Conservation (phyloP, 2,888 invertebrate genomes). For the Malthinus seriepunctatus region DNA sequence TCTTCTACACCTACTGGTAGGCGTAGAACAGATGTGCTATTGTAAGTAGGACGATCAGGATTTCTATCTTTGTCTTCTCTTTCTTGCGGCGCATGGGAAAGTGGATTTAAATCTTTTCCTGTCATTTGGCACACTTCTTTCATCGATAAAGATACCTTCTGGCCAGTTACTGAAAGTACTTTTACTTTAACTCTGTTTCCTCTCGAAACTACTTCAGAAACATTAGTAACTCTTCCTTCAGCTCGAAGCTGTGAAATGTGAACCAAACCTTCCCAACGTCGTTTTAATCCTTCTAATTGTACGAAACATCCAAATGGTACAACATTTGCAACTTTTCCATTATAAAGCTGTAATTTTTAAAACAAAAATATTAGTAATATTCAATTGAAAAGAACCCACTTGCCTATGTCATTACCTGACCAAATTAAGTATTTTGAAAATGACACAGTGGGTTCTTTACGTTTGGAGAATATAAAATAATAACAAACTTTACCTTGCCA, state of each 20-base stretch:
- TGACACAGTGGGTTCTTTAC: too few relatives aligned
- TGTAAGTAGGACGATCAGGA: constrained; percentile 84
- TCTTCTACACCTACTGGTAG: constrained; percentile 62
- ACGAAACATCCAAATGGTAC: constrained; percentile 99
- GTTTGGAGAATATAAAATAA: not conserved
- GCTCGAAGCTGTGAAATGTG: constrained; percentile 94
- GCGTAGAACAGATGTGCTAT: constrained; percentile 56
- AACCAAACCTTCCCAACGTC: constrained; percentile 93
- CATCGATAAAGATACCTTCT: constrained; percentile 94
- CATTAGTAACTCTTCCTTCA: constrained; percentile 92
- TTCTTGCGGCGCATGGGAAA: constrained; percentile 68
- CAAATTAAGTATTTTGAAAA: too few relatives aligned
- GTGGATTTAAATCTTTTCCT: constrained; percentile 93
- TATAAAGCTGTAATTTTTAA: constrained; percentile 77
- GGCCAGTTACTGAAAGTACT: constrained; percentile 89
- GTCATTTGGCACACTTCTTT: constrained; percentile 97
- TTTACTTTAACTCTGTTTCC: constrained; percentile 91
- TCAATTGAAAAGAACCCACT: too few relatives aligned
- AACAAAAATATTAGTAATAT: not conserved
- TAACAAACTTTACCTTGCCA: constrained; percentile 61
- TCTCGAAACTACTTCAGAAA: constrained; percentile 88
- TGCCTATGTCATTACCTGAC: too few relatives aligned
- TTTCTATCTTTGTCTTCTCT: constrained; percentile 79
- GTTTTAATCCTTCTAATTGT: constrained; percentile 87
- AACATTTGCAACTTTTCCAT: constrained; percentile 92